Base-by-base conservation (phyloP, 1,140 invertebrate genomes). In the Phenacoccus solenopsis region DNA sequence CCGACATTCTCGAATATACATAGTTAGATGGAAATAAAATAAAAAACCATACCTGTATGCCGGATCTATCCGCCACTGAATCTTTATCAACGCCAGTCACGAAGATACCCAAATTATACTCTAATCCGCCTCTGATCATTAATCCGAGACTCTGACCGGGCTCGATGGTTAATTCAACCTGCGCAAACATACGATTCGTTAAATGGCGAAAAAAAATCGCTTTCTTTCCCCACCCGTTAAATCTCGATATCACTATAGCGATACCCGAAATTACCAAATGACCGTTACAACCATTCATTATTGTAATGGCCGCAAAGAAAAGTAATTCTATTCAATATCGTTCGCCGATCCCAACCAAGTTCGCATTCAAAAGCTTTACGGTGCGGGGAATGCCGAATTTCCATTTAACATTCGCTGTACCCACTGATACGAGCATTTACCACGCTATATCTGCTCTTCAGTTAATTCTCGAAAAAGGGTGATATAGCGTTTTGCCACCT, bases 101-200 rank as follows among this genome's bases (percentile, higher is more conserved):
- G 80, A 95, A 97, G 76, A 97, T 95, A 1, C 94, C 94, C 49
- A 96, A 84, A 73, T 91, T 94, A 79, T 95, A 96, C 78, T 98
- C 94, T 22, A 91, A 84, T 1, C 94, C 94, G 24, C 94, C 94
- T 68, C 94, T 81, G 69, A 98, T 96, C 90, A 95, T 94, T 71
- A 98, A 80, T 12, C 94, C 94, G 68, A 97, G 80, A 69, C 90
- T 92, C 76, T 94, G 89, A 0, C 91, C 91, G 4, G 90, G 89
- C 76, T 94, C 90, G 74, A 96, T 93, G 74, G 87, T 88, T 70
- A 91, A 81, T 75, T 91, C 90, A 74, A 91, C 89, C 83, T 91
- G 81, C n/a, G 77, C 57, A 20, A 76, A 5, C 22, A 12, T 61
- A 61, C 9, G 9, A 16, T 38, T n/a, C n/a, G n/a, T 38, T 38